Conservation (phyloP, 2,888 invertebrate species). For the Panzeria rudis region DNA sequence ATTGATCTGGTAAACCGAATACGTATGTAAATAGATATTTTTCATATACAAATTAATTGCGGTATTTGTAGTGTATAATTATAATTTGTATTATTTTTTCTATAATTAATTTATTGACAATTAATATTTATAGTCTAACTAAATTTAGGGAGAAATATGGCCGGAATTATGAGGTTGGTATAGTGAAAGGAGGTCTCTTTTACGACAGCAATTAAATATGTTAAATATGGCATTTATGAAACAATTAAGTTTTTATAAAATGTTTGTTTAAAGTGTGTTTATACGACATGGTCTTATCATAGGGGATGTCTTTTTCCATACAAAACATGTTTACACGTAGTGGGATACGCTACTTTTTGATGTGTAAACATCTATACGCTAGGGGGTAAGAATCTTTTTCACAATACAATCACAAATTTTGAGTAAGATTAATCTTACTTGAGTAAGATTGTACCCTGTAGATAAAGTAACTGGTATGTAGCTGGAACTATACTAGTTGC, state of each 20-base stretch:
- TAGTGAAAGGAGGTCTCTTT: neutral
- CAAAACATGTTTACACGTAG: too few species aligned
- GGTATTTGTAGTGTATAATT: slow-evolving; percentile 28
- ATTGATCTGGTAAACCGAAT: neutral
- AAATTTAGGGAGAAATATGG: neutral
- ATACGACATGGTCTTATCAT: neutral
- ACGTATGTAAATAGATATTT: neutral
- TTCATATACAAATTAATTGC: slow-evolving; percentile 11
- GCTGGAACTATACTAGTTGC: too few species aligned
- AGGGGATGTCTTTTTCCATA: too few species aligned
- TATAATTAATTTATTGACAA: neutral
- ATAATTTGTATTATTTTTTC: neutral
- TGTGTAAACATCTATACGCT: too few species aligned
- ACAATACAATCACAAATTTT: too few species aligned
- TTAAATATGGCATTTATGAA: neutral
- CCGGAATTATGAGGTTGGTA: neutral
- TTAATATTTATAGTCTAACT: neutral
- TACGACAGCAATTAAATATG: neutral
- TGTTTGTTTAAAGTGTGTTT: neutral
- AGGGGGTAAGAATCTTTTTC: too few species aligned
- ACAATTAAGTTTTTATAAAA: neutral
- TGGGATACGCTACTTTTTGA: too few species aligned
- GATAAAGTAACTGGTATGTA: too few species aligned
- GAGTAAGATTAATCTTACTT: too few species aligned
- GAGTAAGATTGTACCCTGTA: too few species aligned